Percentiles rank a stretch among this genome's conserved stretches.
These are phyloP conservation scores for Eremophila alpestris DNA, from an alignment of 2,797 vertebrate species.

Conservation along the genomic window DNA sequence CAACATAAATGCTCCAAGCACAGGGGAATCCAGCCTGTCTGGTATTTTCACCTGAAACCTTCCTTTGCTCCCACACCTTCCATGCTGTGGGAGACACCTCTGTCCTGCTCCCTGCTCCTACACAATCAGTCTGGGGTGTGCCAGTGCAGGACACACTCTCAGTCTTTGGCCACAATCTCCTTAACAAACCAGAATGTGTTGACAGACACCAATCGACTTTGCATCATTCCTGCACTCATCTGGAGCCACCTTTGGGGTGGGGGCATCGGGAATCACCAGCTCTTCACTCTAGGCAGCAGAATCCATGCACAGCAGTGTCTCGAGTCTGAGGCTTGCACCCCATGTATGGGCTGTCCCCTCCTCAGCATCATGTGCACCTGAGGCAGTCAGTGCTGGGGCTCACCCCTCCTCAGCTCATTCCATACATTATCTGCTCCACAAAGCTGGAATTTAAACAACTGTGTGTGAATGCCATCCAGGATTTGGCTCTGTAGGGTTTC, in stretches of 20 bases:
- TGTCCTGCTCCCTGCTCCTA: background rate
- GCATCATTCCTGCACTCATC: background rate
- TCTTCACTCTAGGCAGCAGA: background rate
- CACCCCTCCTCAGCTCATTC: background rate
- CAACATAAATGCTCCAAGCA: fast-evolving
- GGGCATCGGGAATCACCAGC: fast-evolving
- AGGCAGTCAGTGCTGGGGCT: background rate
- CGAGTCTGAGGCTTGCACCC: background rate
- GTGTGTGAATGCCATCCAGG: background rate
- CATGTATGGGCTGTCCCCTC: background rate
- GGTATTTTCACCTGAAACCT: background rate
- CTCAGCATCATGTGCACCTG: background rate
- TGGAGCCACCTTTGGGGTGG: background rate
- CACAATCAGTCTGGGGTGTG: background rate
- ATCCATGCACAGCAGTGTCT: background rate
- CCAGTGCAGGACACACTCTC: background rate
- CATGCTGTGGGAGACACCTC: background rate
- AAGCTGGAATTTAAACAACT: background rate
- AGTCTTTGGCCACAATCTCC: fast-evolving
- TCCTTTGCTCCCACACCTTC: background rate
- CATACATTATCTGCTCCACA: fast-evolving
- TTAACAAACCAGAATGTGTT: background rate
- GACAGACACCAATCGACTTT: fast-evolving
- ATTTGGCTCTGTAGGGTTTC: background rate
- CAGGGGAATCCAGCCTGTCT: background rate